Evolutionary conservation across 2,797 vertebrate species (phyloP), one percentile per base, ranked within the genome.

Genomic region (Characodon lateralis): DNA sequence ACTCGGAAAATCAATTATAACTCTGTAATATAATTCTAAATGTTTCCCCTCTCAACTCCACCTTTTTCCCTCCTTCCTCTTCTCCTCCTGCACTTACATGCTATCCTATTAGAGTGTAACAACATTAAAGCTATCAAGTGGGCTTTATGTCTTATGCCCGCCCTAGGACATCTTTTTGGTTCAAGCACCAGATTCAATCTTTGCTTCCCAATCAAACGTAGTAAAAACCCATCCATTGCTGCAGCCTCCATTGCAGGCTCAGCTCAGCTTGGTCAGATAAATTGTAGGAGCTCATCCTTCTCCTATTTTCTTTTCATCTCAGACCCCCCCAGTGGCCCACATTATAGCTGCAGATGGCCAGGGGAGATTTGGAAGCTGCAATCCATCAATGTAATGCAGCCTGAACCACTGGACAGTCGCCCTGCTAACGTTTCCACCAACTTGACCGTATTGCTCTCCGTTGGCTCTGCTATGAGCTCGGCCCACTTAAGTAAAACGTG

Each of bases 291-390:
- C 92, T 94, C 93, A 93, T 94, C 91, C 90, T 87, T 92, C 81
- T 90, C 88, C 79, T 87, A 89, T 93, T 90, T 93, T 92, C 85
- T 90, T 93, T 93, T 93, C 88, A 92, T 93, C 88, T 82, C 43
- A 80, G 89, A 89, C 90, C 89, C 89, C 86, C 91, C 90, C 89
- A 83, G 90, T 93, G 93, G 88, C 94, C 91, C 89, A 91, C 89
- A 94, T 95, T 94, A 93, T 91, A 91, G 91, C 81, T 91, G 88
- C 91, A 94, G 93, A 94, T 93, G 94, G 90, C 91, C 93, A 89
- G 82, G 81, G 87, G 91, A 94, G 93, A 95, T 95, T 93, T 90
- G 88, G 89, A 84, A 92, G 81, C 91, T 90, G 92, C 91, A 92
- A 95, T 95, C 92, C 88, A 93, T 93, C 92, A 92, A 91, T 91